Percentiles rank a stretch among this genome's conserved stretches.
Evolutionary conservation across 2,113 vertebrate genomes (phyloP).

Genomic region (Calypte anna): DNA sequence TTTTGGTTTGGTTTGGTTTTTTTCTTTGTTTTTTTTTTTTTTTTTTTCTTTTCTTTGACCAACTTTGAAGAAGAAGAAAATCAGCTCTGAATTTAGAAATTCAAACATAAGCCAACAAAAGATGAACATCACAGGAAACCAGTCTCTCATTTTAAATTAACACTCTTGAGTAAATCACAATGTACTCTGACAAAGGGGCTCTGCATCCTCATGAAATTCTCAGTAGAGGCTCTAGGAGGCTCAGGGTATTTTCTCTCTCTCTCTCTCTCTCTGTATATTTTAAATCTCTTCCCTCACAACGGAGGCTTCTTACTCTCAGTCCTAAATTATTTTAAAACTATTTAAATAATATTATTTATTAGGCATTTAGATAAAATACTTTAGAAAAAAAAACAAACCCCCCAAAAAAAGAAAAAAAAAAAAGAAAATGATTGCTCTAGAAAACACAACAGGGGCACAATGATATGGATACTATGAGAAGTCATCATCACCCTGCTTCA

Average conservation of each 20-base stretch:
- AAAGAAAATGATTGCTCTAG: conserved; percentile 45
- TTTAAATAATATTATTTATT: conserved; percentile 71
- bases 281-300: conserved; percentile 52
- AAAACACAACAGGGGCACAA: conserved; percentile 51
- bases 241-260: conserved; percentile 59
- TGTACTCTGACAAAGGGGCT: conserved; percentile 25
- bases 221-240: conserved; percentile 83
- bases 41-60: neutral
- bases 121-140: conserved; percentile 58
- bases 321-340: conserved; percentile 60
- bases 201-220: conserved; percentile 71
- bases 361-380: conserved; percentile 67
- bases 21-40: neutral
- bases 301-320: conserved; percentile 38
- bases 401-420: neutral
- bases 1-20: no score
- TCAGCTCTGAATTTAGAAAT: conserved; percentile 34
- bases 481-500: neutral
- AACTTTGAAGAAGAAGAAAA: conserved; percentile 42
- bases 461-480: neutral
- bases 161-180: neutral
- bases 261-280: conserved; percentile 47
- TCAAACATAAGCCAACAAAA: conserved; percentile 17
- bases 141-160: conserved; percentile 17
- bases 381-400: neutral